Evolutionary conservation across 2,797 vertebrate species (phyloP), one percentile per base, ranked within the genome.

Genomic region (Valencia hispanica): DNA sequence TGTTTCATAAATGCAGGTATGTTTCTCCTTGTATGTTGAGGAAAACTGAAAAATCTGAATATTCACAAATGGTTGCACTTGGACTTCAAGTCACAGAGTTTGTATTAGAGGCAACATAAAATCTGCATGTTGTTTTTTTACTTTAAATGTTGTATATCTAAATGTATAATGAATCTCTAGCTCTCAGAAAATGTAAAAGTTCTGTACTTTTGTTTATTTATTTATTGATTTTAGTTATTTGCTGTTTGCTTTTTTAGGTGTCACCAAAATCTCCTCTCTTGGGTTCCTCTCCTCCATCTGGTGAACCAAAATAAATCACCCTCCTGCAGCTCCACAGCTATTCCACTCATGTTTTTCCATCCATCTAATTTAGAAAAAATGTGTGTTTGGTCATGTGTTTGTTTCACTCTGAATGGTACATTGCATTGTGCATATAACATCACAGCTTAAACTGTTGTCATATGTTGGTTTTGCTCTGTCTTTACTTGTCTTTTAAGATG

Each of bases 211-310:
- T 27, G 12, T 69, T 34, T n/a, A 53, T 30, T 27, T 12, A 5
- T 22, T 48, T 41, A 61, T 32, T 39, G 9, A 14, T 39, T 39
- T 15, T 47, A 18, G 7, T 47, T 59, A 6, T 45, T 32, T 41
- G 0, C 71, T 65, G 48, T 43, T 65, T 84, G 72, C 66, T 59
- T 0, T 20, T 84, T 70, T 45, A 96, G 96, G 95, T 96, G 73
- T 94, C 94, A 53, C 95, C 95, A 0, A 96, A 95, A 90, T 94
- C 94, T 79, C 92, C 94, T 45, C 93, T 94, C 55, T 73, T 96
- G 90, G 94, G 95, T 65, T 94, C 94, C 6, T 94, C 94, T 71
- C 92, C 94, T 71, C 91, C 95, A 51, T 74, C 94, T 8, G 87
- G 88, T 65, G 93, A 95, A 81, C 84, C 88, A 36, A 95, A 95